phyloP scores from a whole-genome alignment of 2,113 vertebrate genomes.

The Anser brachyrhynchus region DNA sequence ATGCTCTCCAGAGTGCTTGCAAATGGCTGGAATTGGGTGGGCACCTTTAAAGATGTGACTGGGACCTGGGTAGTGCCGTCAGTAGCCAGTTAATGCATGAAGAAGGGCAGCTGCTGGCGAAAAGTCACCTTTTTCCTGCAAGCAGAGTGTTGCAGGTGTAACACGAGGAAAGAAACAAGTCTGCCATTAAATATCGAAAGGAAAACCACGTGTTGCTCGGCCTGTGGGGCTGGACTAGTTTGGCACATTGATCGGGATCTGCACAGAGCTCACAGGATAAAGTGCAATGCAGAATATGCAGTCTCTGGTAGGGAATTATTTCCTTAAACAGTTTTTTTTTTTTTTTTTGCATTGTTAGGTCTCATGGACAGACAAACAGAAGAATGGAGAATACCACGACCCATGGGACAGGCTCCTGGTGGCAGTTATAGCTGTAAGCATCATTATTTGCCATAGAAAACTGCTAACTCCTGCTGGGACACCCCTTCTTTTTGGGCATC shows the following conservation, averaged over 20 bases:
- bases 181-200: neutral
- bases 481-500: neutral
- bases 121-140: neutral
- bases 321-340: too few relatives aligned
- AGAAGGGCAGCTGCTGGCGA: neutral
- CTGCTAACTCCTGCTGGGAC: neutral
- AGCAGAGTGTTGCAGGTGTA: neutral
- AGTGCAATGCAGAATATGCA: too few relatives aligned
- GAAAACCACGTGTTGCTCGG: accelerated
- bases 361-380: conserved; percentile 78
- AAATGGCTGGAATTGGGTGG: neutral
- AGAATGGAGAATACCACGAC: conserved; percentile 70
- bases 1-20: neutral
- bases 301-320: too few relatives aligned
- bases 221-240: neutral
- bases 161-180: neutral
- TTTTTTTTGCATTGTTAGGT: conserved; percentile 45
- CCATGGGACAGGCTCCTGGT: conserved; percentile 87
- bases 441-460: neutral
- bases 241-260: too few relatives aligned
- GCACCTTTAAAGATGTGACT: accelerated
- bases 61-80: too few relatives aligned
- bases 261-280: neutral
- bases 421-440: conserved; percentile 85
- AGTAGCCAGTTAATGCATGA: accelerated